phyloP scores from a whole-genome alignment of 1,140 invertebrate species.

The Drosophila simulans region DNA sequence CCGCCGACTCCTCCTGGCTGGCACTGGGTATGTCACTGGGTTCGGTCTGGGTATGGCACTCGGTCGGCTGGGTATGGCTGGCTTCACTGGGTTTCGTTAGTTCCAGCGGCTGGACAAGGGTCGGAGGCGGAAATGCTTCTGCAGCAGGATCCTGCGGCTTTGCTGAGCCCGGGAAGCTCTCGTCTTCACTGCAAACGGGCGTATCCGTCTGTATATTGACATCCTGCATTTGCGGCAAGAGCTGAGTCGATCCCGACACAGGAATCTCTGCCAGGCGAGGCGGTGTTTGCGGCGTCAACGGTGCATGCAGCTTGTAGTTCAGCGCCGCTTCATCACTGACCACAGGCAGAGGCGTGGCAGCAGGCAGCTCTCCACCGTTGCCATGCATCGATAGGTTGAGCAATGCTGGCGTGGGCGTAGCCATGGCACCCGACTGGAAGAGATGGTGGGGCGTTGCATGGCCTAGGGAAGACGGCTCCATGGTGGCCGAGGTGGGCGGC shows the following conservation, averaged over 20 bases:
- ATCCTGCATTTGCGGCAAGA: slow-evolving; percentile 88
- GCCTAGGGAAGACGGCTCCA: slow-evolving; percentile 52
- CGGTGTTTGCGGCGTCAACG: slow-evolving; percentile 64
- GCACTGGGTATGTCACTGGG: slow-evolving; percentile 66
- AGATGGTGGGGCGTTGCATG: slow-evolving; percentile 63
- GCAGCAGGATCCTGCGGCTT: slow-evolving; percentile 30
- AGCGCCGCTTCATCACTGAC: slow-evolving; percentile 63
- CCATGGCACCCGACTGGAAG: slow-evolving; percentile 61
- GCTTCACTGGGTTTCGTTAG: slow-evolving; percentile 73
- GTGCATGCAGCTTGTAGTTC: slow-evolving; percentile 72
- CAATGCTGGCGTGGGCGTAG: slow-evolving; percentile 61
- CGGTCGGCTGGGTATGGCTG: slow-evolving; percentile 61
- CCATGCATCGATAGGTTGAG: slow-evolving; percentile 78
- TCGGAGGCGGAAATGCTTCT: slow-evolving; percentile 22
- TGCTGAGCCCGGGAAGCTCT: slow-evolving; percentile 56
- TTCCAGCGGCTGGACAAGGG: slow-evolving; percentile 64
- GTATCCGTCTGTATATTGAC: slow-evolving; percentile 92
- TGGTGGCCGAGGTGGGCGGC: slow-evolving; percentile 78
- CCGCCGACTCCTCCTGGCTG: slow-evolving; percentile 54
- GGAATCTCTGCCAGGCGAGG: slow-evolving; percentile 45
- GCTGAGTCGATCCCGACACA: slow-evolving; percentile 7
- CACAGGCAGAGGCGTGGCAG: slow-evolving; percentile 34
- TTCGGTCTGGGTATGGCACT: slow-evolving; percentile 76
- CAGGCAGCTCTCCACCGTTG: slow-evolving; percentile 19
- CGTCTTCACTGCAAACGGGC: slow-evolving; percentile 85